Percentiles rank a stretch among this genome's conserved stretches.
These are phyloP conservation scores for Steinernema scapterisci DNA, from an alignment of 2,888 invertebrate species.

Conservation along the genomic window DNA sequence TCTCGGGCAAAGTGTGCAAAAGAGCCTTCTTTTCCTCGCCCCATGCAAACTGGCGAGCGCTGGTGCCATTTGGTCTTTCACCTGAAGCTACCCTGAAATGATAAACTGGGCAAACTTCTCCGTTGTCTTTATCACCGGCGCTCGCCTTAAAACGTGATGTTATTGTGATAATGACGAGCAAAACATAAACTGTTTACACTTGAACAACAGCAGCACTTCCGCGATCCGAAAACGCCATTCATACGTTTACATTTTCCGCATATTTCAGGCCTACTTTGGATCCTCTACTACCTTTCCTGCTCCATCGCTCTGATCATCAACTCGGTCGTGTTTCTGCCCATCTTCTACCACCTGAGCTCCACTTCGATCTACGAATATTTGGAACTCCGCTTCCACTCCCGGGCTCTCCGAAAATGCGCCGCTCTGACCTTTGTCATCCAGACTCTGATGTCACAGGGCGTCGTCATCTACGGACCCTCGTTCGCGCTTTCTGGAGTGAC, in stretches of 20 bases:
- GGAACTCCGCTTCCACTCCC: constrained; percentile 16
- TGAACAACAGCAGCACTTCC: too few relatives aligned
- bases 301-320: constrained; percentile 21
- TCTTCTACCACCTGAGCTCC: constrained; percentile 27
- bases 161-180: not conserved
- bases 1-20: not conserved
- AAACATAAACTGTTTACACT: not conserved
- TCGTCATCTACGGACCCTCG: constrained; percentile 28
- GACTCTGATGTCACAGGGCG: constrained; percentile 20
- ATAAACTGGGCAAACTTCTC: not conserved
- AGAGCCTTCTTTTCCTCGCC: not conserved
- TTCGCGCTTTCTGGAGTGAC: constrained; percentile 28
- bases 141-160: not conserved
- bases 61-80: constrained; percentile 2
- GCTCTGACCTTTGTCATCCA: constrained; percentile 13
- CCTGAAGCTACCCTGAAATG: not conserved
- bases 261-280: constrained; percentile 6
- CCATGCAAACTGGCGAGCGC: not conserved
- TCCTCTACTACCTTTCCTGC: constrained; percentile 27
- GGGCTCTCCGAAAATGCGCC: constrained; percentile 16
- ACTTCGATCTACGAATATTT: constrained; percentile 24
- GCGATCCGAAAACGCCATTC: too few relatives aligned
- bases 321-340: constrained; percentile 26
- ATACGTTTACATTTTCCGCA: not conserved
- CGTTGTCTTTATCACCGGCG: not conserved